Evolutionary conservation across 2,888 invertebrate species (phyloP).

Genomic region (Adelognathus sp.): DNA sequence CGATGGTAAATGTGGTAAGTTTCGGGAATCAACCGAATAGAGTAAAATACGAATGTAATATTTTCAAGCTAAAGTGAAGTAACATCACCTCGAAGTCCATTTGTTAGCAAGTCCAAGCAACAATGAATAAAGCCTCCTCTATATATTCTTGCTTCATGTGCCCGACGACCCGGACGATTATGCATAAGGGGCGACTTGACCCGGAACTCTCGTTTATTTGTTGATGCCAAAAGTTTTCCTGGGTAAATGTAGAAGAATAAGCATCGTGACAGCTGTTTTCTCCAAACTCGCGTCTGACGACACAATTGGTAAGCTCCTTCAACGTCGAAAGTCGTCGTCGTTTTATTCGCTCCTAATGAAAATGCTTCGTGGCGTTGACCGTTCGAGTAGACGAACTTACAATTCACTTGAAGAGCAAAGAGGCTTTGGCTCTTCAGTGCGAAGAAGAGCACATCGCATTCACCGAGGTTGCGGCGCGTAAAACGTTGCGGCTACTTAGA

Average conservation of each 20-base stretch:
- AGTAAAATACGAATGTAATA: too few relatives aligned
- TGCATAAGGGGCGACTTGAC: too few relatives aligned
- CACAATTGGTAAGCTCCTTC: slow-evolving; percentile 25
- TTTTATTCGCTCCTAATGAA: slow-evolving; percentile 69
- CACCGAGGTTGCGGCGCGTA: slow-evolving; percentile 58
- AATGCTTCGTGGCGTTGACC: slow-evolving; percentile 71
- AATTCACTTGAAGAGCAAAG: slow-evolving; percentile 73
- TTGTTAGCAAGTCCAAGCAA: too few relatives aligned
- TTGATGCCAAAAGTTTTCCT: background rate
- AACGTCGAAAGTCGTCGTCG: slow-evolving; percentile 24
- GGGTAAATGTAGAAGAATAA: slow-evolving; percentile 18
- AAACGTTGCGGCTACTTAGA: slow-evolving; percentile 64
- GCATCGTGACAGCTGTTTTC: slow-evolving; percentile 3
- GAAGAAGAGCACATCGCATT: slow-evolving; percentile 24
- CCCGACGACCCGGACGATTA: too few relatives aligned
- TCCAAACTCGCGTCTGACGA: background rate
- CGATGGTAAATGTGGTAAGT: too few relatives aligned
- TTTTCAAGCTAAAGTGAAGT: too few relatives aligned
- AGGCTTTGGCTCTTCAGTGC: slow-evolving; percentile 66
- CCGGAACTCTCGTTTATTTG: too few relatives aligned
- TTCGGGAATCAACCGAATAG: too few relatives aligned
- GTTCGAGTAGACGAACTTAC: slow-evolving; percentile 70
- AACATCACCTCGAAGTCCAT: too few relatives aligned
- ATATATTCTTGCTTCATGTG: too few relatives aligned
- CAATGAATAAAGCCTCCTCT: too few relatives aligned